These are phyloP conservation scores for Aquatica leii DNA, from an alignment of 2,888 invertebrate species.

Conservation along the genomic window DNA sequence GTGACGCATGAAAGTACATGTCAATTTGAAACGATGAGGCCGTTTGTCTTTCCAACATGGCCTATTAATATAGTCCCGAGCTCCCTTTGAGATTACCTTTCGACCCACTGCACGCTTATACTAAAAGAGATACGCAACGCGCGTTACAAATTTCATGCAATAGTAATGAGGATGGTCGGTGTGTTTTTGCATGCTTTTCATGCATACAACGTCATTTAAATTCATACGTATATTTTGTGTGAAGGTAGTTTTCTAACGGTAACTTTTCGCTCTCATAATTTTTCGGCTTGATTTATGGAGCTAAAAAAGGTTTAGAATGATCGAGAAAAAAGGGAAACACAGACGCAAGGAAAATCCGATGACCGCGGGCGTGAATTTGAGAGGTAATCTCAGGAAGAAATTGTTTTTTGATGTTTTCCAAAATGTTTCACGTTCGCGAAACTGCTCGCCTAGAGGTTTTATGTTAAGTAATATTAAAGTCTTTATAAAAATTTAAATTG, in stretches of 20 bases:
- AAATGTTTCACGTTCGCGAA: constrained; percentile 28
- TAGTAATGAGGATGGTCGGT: constrained; percentile 34
- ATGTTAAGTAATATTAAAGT: constrained; percentile 27
- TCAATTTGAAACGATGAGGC: constrained; percentile 39
- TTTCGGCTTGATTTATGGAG: constrained; percentile 42
- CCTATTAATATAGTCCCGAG: constrained; percentile 39
- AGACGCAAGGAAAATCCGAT: constrained; percentile 42
- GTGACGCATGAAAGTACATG: constrained; percentile 41
- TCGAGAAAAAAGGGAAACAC: constrained; percentile 41
- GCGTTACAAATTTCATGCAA: constrained; percentile 26
- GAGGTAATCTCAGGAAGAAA: constrained; percentile 48
- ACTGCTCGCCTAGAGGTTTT: constrained; percentile 26
- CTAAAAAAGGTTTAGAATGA: constrained; percentile 40
- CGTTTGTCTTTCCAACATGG: constrained; percentile 38
- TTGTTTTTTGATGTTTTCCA: constrained; percentile 47
- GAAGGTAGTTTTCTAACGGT: neutral
- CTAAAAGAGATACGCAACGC: constrained; percentile 21
- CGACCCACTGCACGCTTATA: constrained; percentile 27
- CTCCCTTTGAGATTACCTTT: constrained; percentile 35
- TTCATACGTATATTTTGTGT: constrained; percentile 13
- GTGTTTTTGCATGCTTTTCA: constrained; percentile 34
- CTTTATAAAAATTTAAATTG: constrained; percentile 8
- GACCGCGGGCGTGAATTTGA: constrained; percentile 49
- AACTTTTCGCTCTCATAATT: constrained; percentile 38
- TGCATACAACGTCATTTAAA: constrained; percentile 26